These are phyloP conservation scores for Caenorhabditis virilis DNA, from an alignment of 2,888 invertebrate species.

Conservation along the genomic window DNA sequence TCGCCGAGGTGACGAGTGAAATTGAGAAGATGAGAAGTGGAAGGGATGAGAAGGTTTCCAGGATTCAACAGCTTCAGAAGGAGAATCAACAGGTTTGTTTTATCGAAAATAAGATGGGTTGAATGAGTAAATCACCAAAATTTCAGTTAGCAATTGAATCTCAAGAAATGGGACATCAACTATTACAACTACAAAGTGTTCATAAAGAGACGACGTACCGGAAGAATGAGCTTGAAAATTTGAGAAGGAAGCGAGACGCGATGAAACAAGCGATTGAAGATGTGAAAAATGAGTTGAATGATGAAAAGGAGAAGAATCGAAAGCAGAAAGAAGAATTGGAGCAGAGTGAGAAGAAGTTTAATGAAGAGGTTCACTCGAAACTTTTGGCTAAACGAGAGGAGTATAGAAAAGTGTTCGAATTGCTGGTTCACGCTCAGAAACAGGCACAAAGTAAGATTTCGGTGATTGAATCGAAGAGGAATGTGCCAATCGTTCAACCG, in stretches of 20 bases:
- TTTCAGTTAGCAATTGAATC: slow-evolving; percentile 61
- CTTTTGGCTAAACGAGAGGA: slow-evolving; percentile 30
- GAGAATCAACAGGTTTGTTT: slow-evolving; percentile 75
- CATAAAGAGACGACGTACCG: slow-evolving; percentile 44
- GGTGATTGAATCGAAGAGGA: not conserved
- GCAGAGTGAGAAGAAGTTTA: slow-evolving; percentile 25
- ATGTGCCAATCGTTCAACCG: not conserved
- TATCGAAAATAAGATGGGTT: too few species aligned
- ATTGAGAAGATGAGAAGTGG: slow-evolving; percentile 91
- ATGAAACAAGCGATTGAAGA: slow-evolving; percentile 45
- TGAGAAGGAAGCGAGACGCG: slow-evolving; percentile 38
- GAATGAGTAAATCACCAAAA: not conserved
- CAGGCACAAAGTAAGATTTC: slow-evolving; percentile 10
- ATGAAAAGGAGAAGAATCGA: slow-evolving; percentile 36
- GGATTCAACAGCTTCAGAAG: slow-evolving; percentile 75
- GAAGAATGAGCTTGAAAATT: slow-evolving; percentile 58
- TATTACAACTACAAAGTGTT: slow-evolving; percentile 61
- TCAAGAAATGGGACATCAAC: slow-evolving; percentile 66
- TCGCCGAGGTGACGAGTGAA: slow-evolving; percentile 71
- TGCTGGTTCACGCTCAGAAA: slow-evolving; percentile 34
- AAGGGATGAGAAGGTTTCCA: slow-evolving; percentile 86
- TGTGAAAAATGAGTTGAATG: slow-evolving; percentile 30
- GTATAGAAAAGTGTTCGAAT: slow-evolving; percentile 32
- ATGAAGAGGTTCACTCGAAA: slow-evolving; percentile 10
- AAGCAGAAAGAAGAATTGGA: slow-evolving; percentile 42